Evolutionary conservation across 2,888 invertebrate genomes (phyloP), one percentile per base, ranked within the genome.

Genomic region (Tricholauxania praeusta): DNA sequence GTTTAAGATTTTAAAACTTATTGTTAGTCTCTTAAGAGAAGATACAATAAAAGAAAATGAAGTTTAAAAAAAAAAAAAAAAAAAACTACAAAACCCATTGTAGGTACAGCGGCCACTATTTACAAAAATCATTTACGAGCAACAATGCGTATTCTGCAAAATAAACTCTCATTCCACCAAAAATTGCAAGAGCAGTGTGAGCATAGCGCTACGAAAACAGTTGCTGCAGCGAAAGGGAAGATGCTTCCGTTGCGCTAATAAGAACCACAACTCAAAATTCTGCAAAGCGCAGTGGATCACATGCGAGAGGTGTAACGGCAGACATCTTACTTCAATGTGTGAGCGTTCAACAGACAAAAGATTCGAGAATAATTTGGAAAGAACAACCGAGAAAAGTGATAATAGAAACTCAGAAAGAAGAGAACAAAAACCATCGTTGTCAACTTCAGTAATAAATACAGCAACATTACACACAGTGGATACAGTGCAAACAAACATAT

Each of bases 181-280:
- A 48, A 55, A 57, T 15, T 72, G 72, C 15, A 74, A 65, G 59
- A 71, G 55, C 17, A 68, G 32, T 4, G 12, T 60, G 17, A 71
- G 52, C 28, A 68, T 76, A 8, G 64, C 72, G 1, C 32, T 47
- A 39, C 60, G 65, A 15, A 72, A 74, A 49, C 8, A 12, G 2
- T 59, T 74, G 12, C 63, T 74, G 14, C 47, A 39, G 51, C 67
- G 48, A 62, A 75, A 73, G n/a, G 72, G 72, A 28, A 73, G 75
- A 53, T 75, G 75, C 65, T 76, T 64, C 52, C 57, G 73, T 17
- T 76, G 70, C 64, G n/a, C 67, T 15, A 74, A 72, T 17, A 68
- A 68, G 72, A 74, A 74, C 67, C 74, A 76, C 22, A 76, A 49
- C 49, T 74, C 72, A 5, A 74, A 71, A 51, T 74, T 74, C 51